Evolutionary conservation across 2,888 invertebrate species (phyloP).

Genomic region (Shargacucullia verbasci): DNA sequence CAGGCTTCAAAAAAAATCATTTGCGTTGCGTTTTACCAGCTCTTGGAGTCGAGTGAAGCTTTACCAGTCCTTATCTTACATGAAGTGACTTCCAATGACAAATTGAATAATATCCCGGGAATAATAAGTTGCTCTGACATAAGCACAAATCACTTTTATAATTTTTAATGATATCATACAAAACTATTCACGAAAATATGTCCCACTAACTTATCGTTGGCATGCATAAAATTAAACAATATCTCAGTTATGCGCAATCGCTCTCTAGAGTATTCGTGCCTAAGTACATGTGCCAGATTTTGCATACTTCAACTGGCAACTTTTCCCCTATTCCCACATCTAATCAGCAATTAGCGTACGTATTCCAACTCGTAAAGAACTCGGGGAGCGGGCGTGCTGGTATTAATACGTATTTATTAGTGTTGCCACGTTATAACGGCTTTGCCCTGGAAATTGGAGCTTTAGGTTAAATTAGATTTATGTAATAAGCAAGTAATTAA

Average conservation of each 20-base stretch:
- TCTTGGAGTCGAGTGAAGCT: no score
- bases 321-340: conserved; percentile 57
- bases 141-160: no score
- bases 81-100: no score
- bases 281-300: conserved; percentile 46
- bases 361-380: conserved; percentile 56
- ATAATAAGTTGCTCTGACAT: no score
- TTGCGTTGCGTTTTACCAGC: no score
- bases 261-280: conserved; percentile 35
- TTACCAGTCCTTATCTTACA: no score
- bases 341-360: conserved; percentile 64
- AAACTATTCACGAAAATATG: neutral
- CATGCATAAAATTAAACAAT: conserved; percentile 38
- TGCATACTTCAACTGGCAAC: conserved; percentile 53
- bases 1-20: no score
- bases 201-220: conserved; percentile 18
- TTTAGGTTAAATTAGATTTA: neutral
- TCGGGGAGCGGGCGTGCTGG: conserved; percentile 43
- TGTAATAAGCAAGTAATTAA: no score
- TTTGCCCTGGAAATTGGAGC: conserved; percentile 20
- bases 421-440: conserved; percentile 44
- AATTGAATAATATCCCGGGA: no score
- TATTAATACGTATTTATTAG: conserved; percentile 61
- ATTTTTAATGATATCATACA: neutral
- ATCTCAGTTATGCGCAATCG: conserved; percentile 35